Evolutionary conservation across 2,797 vertebrate genomes (phyloP).

Genomic region (Protosalanx chinensis): DNA sequence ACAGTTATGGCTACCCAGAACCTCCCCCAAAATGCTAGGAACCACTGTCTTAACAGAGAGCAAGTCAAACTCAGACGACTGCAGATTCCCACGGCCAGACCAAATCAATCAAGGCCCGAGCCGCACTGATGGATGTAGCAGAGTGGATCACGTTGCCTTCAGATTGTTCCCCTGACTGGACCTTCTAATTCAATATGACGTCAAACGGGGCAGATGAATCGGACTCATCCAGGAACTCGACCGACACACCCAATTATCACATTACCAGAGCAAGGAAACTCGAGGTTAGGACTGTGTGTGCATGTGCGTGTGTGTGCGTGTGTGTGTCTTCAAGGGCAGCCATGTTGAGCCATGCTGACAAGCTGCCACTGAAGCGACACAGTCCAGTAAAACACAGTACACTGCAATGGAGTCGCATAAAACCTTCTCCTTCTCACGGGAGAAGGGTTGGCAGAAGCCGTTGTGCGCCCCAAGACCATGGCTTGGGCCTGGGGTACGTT

Average conservation of each 20-base stretch:
- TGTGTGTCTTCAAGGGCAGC: background rate
- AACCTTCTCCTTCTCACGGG: too few species aligned
- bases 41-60: conserved; percentile 4
- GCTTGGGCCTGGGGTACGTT: too few species aligned
- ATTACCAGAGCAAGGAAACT: conserved; percentile 40
- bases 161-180: conserved; percentile 18
- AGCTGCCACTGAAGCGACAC: too few species aligned
- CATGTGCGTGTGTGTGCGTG: conserved; percentile 11
- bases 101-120: conserved; percentile 28
- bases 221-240: conserved; percentile 31
- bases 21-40: conserved; percentile 10
- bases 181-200: conserved; percentile 31
- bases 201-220: conserved; percentile 25
- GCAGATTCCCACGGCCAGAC: conserved; percentile 17
- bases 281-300: conserved; percentile 12
- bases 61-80: conserved; percentile 7
- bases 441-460: too few species aligned
- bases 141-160: conserved; percentile 25
- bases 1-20: conserved; percentile 5
- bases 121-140: conserved; percentile 24
- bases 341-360: too few species aligned
- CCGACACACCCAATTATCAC: conserved; percentile 49
- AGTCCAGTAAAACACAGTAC: too few species aligned
- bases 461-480: too few species aligned
- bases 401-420: too few species aligned